Percentiles rank a stretch among this genome's conserved stretches.
Evolutionary conservation across 2,888 invertebrate genomes (phyloP).

Genomic region (Nymphalis c-album): DNA sequence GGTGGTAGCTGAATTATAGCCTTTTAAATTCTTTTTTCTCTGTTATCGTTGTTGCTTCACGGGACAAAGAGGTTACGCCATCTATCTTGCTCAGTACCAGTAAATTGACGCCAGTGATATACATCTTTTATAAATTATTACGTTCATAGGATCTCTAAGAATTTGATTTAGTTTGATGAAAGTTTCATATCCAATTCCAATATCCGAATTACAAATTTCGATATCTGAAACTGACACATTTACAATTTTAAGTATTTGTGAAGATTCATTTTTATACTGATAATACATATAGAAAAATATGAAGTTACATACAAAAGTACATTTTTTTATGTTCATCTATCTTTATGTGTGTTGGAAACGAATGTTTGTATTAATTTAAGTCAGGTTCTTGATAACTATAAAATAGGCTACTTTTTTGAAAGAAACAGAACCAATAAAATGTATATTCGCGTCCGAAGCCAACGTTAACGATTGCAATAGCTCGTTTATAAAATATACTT

Average conservation of each 20-base stretch:
- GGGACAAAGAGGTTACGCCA: constrained; percentile 73
- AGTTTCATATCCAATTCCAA: background rate
- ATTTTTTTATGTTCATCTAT: too few relatives aligned
- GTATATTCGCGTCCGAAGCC: background rate
- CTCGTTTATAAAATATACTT: constrained; percentile 4
- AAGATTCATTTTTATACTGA: too few relatives aligned
- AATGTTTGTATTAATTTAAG: too few relatives aligned
- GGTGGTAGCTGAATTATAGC: constrained; percentile 64
- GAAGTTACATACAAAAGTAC: too few relatives aligned
- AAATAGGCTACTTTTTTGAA: too few relatives aligned
- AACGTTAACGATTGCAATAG: background rate
- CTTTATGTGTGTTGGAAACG: too few relatives aligned
- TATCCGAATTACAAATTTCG: too few relatives aligned
- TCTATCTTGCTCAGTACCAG: constrained; percentile 61
- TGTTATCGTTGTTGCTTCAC: constrained; percentile 67
- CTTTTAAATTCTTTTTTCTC: constrained; percentile 73
- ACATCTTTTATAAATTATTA: constrained; percentile 45
- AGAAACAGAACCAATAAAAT: too few relatives aligned
- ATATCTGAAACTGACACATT: background rate
- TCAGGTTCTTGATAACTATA: too few relatives aligned
- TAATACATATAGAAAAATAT: too few relatives aligned
- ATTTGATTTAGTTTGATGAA: constrained; percentile 13
- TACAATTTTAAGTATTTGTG: background rate
- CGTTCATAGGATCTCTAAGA: constrained; percentile 24
- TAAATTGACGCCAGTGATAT: constrained; percentile 56